These are phyloP conservation scores for Sweltsa coloradensis DNA, from an alignment of 1,140 invertebrate genomes.

Conservation along the genomic window DNA sequence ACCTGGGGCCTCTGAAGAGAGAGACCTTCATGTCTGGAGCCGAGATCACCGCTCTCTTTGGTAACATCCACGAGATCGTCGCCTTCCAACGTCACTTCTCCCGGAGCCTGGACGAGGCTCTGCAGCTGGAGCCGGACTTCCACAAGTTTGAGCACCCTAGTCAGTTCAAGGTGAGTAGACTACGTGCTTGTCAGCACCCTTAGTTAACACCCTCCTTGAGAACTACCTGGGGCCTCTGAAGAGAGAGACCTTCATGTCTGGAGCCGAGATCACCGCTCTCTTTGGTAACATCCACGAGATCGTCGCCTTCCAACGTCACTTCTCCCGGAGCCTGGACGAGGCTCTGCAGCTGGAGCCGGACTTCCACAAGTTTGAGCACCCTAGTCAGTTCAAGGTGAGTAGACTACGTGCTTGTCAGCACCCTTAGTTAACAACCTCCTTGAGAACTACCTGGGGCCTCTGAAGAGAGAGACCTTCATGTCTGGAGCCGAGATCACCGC, in stretches of 20 bases:
- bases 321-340: conserved; percentile 90
- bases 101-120: conserved; percentile 87
- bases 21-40: conserved; percentile 91
- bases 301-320: conserved; percentile 90
- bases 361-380: conserved; percentile 84
- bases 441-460: conserved; percentile 92
- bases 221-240: conserved; percentile 94
- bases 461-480: conserved; percentile 91
- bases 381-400: conserved; percentile 86
- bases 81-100: conserved; percentile 92
- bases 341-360: conserved; percentile 82
- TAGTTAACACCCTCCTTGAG: conserved; percentile 89
- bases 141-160: conserved; percentile 82
- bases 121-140: conserved; percentile 84
- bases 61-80: conserved; percentile 95
- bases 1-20: conserved; percentile 89
- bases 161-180: conserved; percentile 88
- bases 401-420: too few relatives aligned
- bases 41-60: conserved; percentile 90
- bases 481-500: conserved; percentile 90
- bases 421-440: conserved; percentile 86
- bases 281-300: conserved; percentile 98
- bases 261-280: conserved; percentile 85
- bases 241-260: conserved; percentile 88
- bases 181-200: too few relatives aligned